Conservation (phyloP, 2,797 vertebrate genomes). For the Simalia tracyae region DNA sequence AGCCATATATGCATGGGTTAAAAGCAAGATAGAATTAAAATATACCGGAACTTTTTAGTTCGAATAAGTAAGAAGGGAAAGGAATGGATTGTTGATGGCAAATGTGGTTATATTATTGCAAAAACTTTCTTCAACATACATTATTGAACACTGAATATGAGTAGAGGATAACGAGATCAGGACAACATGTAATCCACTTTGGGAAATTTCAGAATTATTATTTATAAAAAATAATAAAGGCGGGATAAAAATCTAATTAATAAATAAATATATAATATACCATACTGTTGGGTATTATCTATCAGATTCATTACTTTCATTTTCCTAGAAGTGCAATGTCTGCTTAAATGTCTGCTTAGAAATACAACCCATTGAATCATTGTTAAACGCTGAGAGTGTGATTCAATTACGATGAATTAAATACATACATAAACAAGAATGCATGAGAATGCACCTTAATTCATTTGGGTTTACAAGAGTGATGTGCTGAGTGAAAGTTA, state of each 20-base stretch:
- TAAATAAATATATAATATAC: background rate
- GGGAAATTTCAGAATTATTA: background rate
- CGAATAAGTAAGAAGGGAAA: background rate
- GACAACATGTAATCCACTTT: background rate
- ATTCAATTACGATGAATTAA: background rate
- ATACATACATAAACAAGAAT: background rate
- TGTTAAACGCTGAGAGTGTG: background rate
- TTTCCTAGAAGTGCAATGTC: background rate
- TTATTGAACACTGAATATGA: background rate
- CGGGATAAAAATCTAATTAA: no score
- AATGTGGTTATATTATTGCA: background rate
- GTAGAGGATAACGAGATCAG: background rate
- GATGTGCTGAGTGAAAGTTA: slow-evolving; percentile 21
- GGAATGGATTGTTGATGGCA: background rate
- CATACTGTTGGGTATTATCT: background rate
- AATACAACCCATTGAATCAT: background rate
- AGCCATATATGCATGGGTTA: background rate
- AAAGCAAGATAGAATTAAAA: background rate
- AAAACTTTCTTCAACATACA: background rate
- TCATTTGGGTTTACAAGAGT: background rate
- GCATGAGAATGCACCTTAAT: background rate
- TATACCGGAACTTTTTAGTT: background rate
- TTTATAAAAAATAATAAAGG: no score
- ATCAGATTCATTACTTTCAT: background rate
- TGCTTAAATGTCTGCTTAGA: background rate